Percentiles rank a stretch among this genome's conserved stretches.
phyloP scores from a whole-genome alignment of 2,888 invertebrate species.

The Itoplectis maculator region DNA sequence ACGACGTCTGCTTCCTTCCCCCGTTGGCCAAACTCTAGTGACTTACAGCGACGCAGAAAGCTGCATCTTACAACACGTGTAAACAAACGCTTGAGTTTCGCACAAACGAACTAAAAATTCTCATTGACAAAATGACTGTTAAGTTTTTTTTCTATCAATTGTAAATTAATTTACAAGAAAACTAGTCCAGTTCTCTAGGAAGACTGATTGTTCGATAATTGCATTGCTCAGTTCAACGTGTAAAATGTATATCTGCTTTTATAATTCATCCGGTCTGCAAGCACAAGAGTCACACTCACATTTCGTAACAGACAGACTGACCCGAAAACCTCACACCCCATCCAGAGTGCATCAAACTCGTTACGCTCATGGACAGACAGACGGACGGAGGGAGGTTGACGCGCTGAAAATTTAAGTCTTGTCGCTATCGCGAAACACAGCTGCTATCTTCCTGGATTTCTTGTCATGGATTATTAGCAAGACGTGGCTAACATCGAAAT shows the following conservation, averaged over 20 bases:
- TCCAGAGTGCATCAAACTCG: slow-evolving; percentile 51
- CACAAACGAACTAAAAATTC: not conserved
- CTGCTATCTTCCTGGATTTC: not conserved
- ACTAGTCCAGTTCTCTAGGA: too few species aligned
- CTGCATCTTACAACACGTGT: not conserved
- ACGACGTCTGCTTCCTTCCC: slow-evolving; percentile 12
- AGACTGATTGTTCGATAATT: too few species aligned
- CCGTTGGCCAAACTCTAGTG: slow-evolving; percentile 16
- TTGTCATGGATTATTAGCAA: not conserved
- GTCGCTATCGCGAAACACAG: slow-evolving; percentile 8
- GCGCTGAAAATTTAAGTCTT: slow-evolving; percentile 75
- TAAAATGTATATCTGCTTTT: not conserved
- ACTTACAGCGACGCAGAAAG: not conserved
- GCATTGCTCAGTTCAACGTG: not conserved
- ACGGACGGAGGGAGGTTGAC: slow-evolving; percentile 70
- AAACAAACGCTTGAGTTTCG: not conserved
- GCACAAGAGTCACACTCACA: not conserved
- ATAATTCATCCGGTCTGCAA: not conserved
- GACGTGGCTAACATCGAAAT: not conserved
- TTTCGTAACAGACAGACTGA: not conserved
- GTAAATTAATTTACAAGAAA: too few species aligned
- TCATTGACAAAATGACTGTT: too few species aligned
- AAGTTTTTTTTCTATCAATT: too few species aligned
- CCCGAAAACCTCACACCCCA: not conserved
- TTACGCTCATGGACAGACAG: slow-evolving; percentile 53